phyloP scores from a whole-genome alignment of 2,888 invertebrate genomes.

The Ormyrus nitidulus region DNA sequence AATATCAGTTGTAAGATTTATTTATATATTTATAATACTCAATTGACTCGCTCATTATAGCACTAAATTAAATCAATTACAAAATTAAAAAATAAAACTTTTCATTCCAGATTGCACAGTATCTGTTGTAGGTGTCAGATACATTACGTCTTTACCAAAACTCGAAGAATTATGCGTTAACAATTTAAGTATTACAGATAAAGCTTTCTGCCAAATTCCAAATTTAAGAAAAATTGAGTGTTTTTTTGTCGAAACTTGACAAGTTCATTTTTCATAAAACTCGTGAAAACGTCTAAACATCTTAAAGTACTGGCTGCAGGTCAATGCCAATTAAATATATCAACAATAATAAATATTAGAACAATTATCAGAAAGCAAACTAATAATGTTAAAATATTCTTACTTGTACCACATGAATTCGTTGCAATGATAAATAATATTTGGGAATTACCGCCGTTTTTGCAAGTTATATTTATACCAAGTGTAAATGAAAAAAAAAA shows the following conservation, averaged over 20 bases:
- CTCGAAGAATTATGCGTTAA: constrained; percentile 5
- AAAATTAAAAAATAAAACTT: background rate
- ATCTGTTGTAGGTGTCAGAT: background rate
- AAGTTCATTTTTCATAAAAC: background rate
- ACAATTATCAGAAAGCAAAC: background rate
- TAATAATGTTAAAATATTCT: constrained; percentile 9
- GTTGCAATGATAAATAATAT: background rate
- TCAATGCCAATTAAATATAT: constrained; percentile 17
- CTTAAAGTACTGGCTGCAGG: background rate
- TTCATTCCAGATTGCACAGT: background rate
- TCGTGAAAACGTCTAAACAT: constrained; percentile 1
- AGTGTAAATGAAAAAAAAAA: constrained; percentile 6
- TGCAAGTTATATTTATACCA: constrained; percentile 10
- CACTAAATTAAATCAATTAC: no score
- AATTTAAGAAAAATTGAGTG: constrained; percentile 22
- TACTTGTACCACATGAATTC: background rate
- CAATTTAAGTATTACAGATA: constrained; percentile 10
- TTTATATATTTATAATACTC: background rate
- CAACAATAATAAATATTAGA: background rate
- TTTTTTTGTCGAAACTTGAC: background rate
- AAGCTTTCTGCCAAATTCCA: constrained; percentile 22
- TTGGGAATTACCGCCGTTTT: constrained; percentile 3
- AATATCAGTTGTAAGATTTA: constrained; percentile 26
- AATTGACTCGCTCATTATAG: background rate
- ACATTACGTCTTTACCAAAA: background rate